These are phyloP conservation scores for Andrena cerasifolii DNA, from an alignment of 1,140 invertebrate genomes.

Conservation along the genomic window DNA sequence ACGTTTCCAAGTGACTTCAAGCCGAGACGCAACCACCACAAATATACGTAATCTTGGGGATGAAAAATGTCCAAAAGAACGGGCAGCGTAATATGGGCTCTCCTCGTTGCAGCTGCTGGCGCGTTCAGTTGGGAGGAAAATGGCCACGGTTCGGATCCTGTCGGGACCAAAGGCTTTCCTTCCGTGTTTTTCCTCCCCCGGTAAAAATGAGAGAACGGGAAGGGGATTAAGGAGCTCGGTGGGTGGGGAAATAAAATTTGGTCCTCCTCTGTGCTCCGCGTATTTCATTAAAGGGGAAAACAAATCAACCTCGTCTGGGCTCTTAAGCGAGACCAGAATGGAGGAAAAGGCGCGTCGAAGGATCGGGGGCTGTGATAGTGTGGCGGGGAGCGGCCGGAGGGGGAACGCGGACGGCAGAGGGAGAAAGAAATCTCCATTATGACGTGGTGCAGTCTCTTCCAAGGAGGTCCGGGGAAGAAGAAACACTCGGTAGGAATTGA, in stretches of 20 bases:
- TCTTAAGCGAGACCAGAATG: neutral
- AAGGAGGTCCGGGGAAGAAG: conserved; percentile 40
- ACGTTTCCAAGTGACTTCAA: too few relatives aligned
- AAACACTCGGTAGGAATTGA: conserved; percentile 66
- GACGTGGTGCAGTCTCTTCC: conserved; percentile 39
- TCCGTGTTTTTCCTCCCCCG: neutral
- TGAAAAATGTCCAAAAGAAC: conserved; percentile 2
- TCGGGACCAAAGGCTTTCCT: neutral
- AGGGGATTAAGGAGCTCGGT: neutral
- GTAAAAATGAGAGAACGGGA: neutral
- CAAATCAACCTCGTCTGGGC: conserved; percentile 8
- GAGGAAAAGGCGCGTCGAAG: conserved; percentile 18
- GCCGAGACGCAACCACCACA: too few relatives aligned
- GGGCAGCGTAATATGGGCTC: conserved; percentile 15
- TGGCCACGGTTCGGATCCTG: neutral
- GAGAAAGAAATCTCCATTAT: conserved; percentile 69
- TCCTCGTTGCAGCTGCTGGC: neutral
- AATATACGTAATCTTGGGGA: too few relatives aligned
- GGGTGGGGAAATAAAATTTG: conserved; percentile 20
- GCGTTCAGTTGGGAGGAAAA: neutral
- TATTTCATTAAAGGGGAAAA: conserved; percentile 18
- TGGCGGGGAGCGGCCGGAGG: neutral
- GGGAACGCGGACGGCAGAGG: conserved; percentile 46
- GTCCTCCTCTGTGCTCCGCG: neutral
- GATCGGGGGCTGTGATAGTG: neutral